Evolutionary conservation across 2,797 vertebrate species (phyloP).

Genomic region (Hypotaenidia philippensis): DNA sequence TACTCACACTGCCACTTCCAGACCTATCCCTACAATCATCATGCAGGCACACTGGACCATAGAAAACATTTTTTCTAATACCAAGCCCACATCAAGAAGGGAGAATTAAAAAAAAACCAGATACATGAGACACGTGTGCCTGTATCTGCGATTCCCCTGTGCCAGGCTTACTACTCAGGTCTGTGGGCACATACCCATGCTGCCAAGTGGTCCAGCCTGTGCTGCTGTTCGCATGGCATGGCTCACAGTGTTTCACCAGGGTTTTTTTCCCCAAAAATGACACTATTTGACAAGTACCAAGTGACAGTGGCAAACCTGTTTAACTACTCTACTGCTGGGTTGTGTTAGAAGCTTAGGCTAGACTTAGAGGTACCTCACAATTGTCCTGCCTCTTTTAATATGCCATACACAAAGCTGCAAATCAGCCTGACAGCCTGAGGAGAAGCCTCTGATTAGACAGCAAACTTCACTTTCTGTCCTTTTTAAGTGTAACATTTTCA

Average conservation of each 20-base stretch:
- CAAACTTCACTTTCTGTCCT: conserved; percentile 64
- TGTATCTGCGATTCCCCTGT: conserved; percentile 7
- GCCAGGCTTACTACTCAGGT: conserved; percentile 37
- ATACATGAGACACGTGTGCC: not conserved
- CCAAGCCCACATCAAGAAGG: not conserved
- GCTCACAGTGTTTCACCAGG: conserved; percentile 31
- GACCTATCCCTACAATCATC: not conserved
- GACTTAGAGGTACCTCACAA: not conserved
- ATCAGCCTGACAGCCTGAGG: not conserved
- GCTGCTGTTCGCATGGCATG: conserved; percentile 21
- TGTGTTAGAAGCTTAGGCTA: not conserved
- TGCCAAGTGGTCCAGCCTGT: conserved; percentile 40
- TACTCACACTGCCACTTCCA: conserved; percentile 15
- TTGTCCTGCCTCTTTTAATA: not conserved
- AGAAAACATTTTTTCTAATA: conserved; percentile 33
- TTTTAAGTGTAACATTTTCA: conserved; percentile 53
- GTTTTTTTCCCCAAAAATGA: conserved; percentile 50
- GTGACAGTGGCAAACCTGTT: not conserved
- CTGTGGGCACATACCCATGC: not conserved
- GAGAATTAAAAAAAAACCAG: not conserved
- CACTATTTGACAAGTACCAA: not conserved
- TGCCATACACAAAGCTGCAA: not conserved
- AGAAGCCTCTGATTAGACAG: conserved; percentile 48
- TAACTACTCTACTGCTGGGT: conserved; percentile 11
- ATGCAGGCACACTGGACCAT: not conserved